Conservation (phyloP, 2,888 invertebrate genomes). For the Sicus ferrugineus region DNA sequence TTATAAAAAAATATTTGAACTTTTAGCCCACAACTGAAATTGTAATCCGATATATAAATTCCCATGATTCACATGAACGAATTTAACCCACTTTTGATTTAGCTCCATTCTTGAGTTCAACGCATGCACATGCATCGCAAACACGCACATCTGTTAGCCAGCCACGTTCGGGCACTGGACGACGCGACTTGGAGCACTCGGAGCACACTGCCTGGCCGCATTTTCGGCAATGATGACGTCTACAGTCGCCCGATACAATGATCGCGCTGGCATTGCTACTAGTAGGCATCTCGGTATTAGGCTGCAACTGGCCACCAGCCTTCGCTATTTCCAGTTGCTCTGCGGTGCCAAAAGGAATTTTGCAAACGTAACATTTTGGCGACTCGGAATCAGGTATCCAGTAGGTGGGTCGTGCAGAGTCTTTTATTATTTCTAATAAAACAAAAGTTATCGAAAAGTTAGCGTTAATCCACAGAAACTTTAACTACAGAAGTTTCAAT, state of each 20-base stretch:
- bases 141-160: conserved; percentile 80
- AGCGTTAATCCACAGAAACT: too few species aligned
- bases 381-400: conserved; percentile 82
- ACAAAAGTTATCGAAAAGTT: conserved; percentile 3
- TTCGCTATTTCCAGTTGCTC: conserved; percentile 61
- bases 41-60: conserved; percentile 21
- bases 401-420: conserved; percentile 77
- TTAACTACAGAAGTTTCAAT: too few species aligned
- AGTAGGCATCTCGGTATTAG: conserved; percentile 33
- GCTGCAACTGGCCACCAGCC: conserved; percentile 43
- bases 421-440: conserved; percentile 72
- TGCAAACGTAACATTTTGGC: conserved; percentile 72
- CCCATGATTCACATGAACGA: not conserved
- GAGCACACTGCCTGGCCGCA: conserved; percentile 78
- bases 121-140: conserved; percentile 72
- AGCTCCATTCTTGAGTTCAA: conserved; percentile 34
- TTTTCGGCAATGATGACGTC: conserved; percentile 73
- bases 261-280: conserved; percentile 11
- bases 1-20: conserved; percentile 6
- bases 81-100: not conserved
- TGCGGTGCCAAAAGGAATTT: conserved; percentile 68
- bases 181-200: conserved; percentile 66
- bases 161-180: conserved; percentile 76
- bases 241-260: conserved; percentile 51
- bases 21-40: conserved; percentile 13